Conservation (phyloP, 2,797 vertebrate genomes). For the Heteromormyrus szaboi region DNA sequence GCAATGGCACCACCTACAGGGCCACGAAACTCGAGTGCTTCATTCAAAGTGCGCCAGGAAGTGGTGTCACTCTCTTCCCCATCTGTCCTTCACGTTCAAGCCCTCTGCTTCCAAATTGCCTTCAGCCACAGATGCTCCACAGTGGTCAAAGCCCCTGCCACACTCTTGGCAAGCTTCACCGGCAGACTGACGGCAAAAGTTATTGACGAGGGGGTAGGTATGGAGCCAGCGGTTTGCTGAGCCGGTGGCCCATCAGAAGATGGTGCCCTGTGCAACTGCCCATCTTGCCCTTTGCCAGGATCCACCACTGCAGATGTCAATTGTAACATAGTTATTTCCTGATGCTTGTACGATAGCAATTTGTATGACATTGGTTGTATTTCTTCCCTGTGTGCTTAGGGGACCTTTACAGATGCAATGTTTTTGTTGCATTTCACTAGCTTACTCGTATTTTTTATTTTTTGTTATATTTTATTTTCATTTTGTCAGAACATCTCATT, state of each 20-base stretch:
- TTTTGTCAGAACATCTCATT: background rate
- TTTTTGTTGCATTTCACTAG: background rate
- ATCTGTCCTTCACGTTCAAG: background rate
- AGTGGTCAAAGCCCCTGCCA: background rate
- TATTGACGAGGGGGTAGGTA: background rate
- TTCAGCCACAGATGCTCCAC: background rate
- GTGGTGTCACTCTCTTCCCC: background rate
- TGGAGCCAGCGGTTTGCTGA: background rate
- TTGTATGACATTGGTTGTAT: background rate
- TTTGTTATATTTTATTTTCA: background rate
- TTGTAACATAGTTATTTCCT: background rate
- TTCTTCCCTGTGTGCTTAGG: background rate
- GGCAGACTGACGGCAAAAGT: background rate
- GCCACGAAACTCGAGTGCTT: slow-evolving; percentile 46
- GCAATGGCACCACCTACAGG: slow-evolving; percentile 33
- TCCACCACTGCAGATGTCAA: background rate
- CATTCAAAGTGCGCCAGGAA: slow-evolving; percentile 30
- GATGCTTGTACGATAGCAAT: background rate
- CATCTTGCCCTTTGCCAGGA: background rate
- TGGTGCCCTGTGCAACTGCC: background rate
- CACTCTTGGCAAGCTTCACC: background rate
- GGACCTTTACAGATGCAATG: background rate
- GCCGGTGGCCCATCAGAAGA: background rate
- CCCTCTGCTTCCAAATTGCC: background rate
- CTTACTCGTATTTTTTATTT: background rate